A percentile compares a stretch with the other conserved stretches of the same genome.
phyloP scores from a whole-genome alignment of 1,140 invertebrate species.

The Galendromus occidentalis region DNA sequence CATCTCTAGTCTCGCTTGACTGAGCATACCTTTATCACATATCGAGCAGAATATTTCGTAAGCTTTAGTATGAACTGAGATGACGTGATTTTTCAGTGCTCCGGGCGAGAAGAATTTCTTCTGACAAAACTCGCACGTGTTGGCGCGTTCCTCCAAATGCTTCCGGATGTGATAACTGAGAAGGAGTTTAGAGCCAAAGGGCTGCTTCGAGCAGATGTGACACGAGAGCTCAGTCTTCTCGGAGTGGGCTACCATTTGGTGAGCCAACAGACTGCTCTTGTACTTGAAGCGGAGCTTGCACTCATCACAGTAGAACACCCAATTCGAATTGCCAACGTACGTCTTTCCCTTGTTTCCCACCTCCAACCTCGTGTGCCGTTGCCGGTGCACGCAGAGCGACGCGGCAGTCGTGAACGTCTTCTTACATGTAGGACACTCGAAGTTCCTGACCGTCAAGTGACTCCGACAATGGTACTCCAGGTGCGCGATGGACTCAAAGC shows the following conservation, averaged over 20 bases:
- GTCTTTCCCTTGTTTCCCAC: neutral
- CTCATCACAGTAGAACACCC: neutral
- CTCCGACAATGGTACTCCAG: neutral
- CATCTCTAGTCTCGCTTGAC: neutral
- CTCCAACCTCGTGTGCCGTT: neutral
- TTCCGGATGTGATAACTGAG: slow-evolving; percentile 7
- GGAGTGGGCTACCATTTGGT: neutral
- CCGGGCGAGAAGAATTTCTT: neutral
- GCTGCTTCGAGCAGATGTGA: neutral
- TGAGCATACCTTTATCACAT: neutral
- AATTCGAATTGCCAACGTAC: neutral
- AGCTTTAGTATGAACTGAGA: neutral
- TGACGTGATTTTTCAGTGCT: neutral
- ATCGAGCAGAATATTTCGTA: neutral
- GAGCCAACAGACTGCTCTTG: neutral
- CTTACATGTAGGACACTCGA: neutral
- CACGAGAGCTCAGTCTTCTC: neutral
- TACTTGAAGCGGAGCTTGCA: neutral
- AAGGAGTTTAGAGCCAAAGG: neutral
- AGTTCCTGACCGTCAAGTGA: neutral
- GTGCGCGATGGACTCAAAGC: neutral
- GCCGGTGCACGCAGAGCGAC: neutral
- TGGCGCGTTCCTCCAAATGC: neutral
- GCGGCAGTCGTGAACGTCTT: neutral
- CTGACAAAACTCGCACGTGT: neutral